Evolutionary conservation across 2,888 invertebrate genomes (phyloP).

Genomic region (Polietes domitor): DNA sequence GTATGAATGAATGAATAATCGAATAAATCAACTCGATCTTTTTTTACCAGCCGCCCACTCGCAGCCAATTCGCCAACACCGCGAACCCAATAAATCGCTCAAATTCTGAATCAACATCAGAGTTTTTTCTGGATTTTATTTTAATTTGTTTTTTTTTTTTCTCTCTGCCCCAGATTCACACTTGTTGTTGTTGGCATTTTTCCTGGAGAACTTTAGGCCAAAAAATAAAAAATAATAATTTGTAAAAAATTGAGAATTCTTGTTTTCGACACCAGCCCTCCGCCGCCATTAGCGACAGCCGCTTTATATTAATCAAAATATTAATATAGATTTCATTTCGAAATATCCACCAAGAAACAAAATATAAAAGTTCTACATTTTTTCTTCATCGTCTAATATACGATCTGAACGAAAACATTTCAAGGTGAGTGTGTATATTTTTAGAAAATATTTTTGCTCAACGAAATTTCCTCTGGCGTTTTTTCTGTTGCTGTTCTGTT

Average conservation of each 20-base stretch:
- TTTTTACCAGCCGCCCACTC: slow-evolving; percentile 61
- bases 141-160: not conserved
- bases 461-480: slow-evolving; percentile 43
- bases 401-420: slow-evolving; percentile 78
- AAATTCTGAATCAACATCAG: not conserved
- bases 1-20: slow-evolving; percentile 40
- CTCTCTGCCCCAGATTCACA: slow-evolving; percentile 1
- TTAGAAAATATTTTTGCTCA: slow-evolving; percentile 73
- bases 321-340: slow-evolving; percentile 35
- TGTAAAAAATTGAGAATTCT: not conserved
- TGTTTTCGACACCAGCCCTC: not conserved
- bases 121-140: not conserved
- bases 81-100: not conserved
- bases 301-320: slow-evolving; percentile 56
- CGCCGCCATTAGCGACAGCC: slow-evolving; percentile 61
- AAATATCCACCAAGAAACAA: slow-evolving; percentile 55
- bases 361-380: slow-evolving; percentile 59
- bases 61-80: not conserved
- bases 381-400: slow-evolving; percentile 51
- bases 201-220: slow-evolving; percentile 13
- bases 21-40: slow-evolving; percentile 45
- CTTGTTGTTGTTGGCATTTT: slow-evolving; percentile 2
- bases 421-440: slow-evolving; percentile 82
- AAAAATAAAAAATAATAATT: slow-evolving; percentile 1
- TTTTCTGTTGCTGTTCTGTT: not conserved